These are phyloP conservation scores for Lagenorhynchus albirostris DNA, from an alignment of 2,113 vertebrate genomes.

Conservation along the genomic window DNA sequence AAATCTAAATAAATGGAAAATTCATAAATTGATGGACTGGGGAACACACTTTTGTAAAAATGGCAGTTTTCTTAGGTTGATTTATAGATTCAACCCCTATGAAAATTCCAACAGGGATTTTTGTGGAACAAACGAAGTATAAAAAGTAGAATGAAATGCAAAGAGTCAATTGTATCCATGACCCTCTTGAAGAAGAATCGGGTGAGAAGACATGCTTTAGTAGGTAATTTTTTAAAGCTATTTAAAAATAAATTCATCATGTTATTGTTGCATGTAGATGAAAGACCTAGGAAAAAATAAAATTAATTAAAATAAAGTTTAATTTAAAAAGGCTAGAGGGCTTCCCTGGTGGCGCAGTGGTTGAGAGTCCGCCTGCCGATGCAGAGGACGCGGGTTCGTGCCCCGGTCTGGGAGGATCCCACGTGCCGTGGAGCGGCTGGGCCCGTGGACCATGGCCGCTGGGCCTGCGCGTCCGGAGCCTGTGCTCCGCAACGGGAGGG, in stretches of 20 bases:
- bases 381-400: too few relatives aligned
- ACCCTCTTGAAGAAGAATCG: background rate
- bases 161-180: background rate
- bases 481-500: too few relatives aligned
- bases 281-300: background rate
- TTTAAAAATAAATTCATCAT: slow-evolving; percentile 2
- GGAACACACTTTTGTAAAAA: background rate
- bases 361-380: too few relatives aligned
- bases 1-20: background rate
- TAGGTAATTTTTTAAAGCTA: background rate
- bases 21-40: background rate
- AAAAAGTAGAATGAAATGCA: background rate
- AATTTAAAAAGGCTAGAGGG: slow-evolving; percentile 1
- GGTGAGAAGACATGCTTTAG: background rate
- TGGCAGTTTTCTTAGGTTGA: background rate
- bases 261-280: background rate
- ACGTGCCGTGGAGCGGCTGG: too few relatives aligned
- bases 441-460: too few relatives aligned
- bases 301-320: background rate
- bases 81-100: background rate
- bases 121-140: background rate
- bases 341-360: too few relatives aligned
- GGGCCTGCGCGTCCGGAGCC: too few relatives aligned
- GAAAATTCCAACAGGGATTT: background rate
- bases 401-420: too few relatives aligned